Percentiles rank a stretch among this genome's conserved stretches.
These are phyloP conservation scores for Beris chalybata DNA, from an alignment of 2,888 invertebrate genomes.

Conservation along the genomic window DNA sequence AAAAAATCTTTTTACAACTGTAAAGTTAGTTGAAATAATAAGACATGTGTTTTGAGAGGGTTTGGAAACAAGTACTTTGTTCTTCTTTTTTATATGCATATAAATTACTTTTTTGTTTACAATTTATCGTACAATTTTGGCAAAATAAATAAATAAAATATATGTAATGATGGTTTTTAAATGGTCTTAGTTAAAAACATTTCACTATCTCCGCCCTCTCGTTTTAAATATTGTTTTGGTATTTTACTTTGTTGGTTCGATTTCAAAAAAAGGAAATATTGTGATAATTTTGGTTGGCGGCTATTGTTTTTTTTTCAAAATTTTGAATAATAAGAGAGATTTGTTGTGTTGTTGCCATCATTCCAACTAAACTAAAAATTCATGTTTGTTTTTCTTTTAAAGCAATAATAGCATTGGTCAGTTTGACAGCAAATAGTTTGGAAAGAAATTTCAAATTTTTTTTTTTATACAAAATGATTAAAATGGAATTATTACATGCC, in stretches of 20 bases:
- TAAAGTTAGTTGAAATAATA: constrained; percentile 11
- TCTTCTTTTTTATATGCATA: neutral
- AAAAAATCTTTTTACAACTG: neutral
- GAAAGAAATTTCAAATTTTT: too few species aligned
- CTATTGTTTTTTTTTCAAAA: neutral
- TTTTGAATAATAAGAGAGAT: too few species aligned
- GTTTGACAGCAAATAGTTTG: too few species aligned
- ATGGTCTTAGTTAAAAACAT: constrained; percentile 13
- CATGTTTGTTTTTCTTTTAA: too few species aligned
- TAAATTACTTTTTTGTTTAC: neutral
- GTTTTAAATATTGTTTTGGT: neutral
- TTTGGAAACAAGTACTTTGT: constrained; percentile 22
- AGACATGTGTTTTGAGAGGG: constrained; percentile 12
- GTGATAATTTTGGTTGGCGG: neutral
- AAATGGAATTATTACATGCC: too few species aligned
- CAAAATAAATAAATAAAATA: constrained; percentile 1
- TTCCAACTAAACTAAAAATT: too few species aligned
- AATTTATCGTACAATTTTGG: constrained; percentile 25
- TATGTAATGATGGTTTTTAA: constrained; percentile 5
- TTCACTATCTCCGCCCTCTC: constrained; percentile 4
- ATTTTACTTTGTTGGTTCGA: neutral
- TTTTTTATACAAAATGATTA: too few species aligned
- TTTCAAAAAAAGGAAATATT: neutral
- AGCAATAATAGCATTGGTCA: too few species aligned
- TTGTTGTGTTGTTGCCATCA: too few species aligned